Evolutionary conservation across 2,888 invertebrate genomes (phyloP), one percentile per base, ranked within the genome.

Genomic region (Stenurella melanura): DNA sequence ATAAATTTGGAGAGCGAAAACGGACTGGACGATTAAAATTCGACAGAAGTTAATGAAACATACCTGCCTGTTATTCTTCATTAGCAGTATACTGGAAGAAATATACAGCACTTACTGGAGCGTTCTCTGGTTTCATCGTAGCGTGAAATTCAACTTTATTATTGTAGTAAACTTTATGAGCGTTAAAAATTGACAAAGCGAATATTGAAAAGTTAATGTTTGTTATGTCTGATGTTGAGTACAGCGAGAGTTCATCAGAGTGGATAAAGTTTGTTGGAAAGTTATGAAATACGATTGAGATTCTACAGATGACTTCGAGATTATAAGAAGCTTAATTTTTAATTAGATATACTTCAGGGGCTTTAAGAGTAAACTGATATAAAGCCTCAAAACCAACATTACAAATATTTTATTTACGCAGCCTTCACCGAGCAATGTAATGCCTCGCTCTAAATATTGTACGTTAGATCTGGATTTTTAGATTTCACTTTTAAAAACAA

Each of bases 91-190:
- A 50, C 50, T 50, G 50, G 50, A 50, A 17, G n/a, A 50, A n/a
- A 50, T n/a, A 50, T n/a, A 50, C n/a, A 50, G 15, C 50, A 0
- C 12, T n/a, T 50, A n/a, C n/a, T 50, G 50, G 15, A 50, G 50
- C 4, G 50, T 50, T 15, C 15, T 50, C 5, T 12, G 15, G 12
- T 12, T 50, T n/a, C 50, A n/a, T 50, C n/a, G n/a, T n/a, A n/a
- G 50, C 50, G n/a, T 50, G 50, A 50, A n/a, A n/a, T 50, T 50
- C n/a, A 50, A 50, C 50, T 50, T 50, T 50, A 50, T 50, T 50
- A 50, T 15, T 7, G 50, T n/a, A 50, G 7, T n/a, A 50, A 50
- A 50, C n/a, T 50, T n/a, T 50, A 50, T 6, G 50, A 50, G 50
- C 50, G 50, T 50, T 50, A 50, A 50, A 50, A 50, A 50, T 50